Percentiles rank a stretch among this genome's conserved stretches.
Evolutionary conservation across 2,797 vertebrate species (phyloP).

Genomic region (Trachops cirrhosus): DNA sequence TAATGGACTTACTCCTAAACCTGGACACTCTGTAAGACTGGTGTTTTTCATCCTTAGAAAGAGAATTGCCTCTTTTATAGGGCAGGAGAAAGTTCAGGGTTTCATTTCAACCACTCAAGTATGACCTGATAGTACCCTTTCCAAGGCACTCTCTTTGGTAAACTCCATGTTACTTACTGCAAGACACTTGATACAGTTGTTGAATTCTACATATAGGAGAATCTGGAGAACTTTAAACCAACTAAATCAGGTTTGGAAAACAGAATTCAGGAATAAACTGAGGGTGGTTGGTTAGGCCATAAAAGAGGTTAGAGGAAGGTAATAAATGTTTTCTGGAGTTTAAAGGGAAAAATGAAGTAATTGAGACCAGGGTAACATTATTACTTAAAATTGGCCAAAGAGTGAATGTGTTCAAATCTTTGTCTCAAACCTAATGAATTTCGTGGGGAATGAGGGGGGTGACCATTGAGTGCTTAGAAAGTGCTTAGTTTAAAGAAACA

Average conservation of each 20-base stretch:
- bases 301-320: neutral
- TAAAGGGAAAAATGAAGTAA: conserved; percentile 41
- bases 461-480: neutral
- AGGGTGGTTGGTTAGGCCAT: neutral
- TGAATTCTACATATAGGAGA: neutral
- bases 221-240: neutral
- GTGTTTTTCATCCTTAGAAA: neutral
- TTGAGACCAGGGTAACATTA: neutral
- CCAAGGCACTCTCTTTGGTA: neutral
- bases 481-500: neutral
- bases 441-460: neutral
- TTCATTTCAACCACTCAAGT: conserved; percentile 29
- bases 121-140: neutral
- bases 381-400: neutral
- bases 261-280: neutral
- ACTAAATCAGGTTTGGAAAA: neutral
- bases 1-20: neutral
- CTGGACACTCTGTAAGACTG: neutral
- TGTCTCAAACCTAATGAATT: neutral
- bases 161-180: neutral
- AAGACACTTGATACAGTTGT: neutral
- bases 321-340: conserved; percentile 25
- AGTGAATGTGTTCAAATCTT: neutral
- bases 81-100: neutral
- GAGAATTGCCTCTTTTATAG: neutral